phyloP scores from a whole-genome alignment of 2,888 invertebrate genomes.

The Lepidonotus clava region DNA sequence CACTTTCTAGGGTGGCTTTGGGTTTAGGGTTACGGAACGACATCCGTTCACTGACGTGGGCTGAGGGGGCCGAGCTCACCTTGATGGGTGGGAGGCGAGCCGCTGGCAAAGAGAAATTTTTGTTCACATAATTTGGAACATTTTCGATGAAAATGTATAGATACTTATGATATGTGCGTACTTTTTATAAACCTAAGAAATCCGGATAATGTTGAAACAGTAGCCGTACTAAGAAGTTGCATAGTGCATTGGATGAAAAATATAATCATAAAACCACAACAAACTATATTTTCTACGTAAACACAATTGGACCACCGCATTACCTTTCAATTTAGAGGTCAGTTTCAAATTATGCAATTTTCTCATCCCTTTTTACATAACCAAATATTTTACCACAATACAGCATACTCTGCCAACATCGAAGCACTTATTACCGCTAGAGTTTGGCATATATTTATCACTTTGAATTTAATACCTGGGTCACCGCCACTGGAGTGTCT shows the following conservation, averaged over 20 bases:
- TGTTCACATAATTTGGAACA: too few species aligned
- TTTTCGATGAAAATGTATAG: too few species aligned
- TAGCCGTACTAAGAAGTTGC: too few species aligned
- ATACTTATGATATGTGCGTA: too few species aligned
- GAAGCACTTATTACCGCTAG: background rate
- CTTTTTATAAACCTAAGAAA: too few species aligned
- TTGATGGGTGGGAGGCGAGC: slow-evolving; percentile 51
- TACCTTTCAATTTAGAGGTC: too few species aligned
- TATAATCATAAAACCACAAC: too few species aligned
- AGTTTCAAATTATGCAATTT: too few species aligned
- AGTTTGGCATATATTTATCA: background rate
- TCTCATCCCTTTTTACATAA: background rate
- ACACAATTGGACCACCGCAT: too few species aligned
- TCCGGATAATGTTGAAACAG: too few species aligned
- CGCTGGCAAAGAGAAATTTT: slow-evolving; percentile 12
- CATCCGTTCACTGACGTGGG: slow-evolving; percentile 18
- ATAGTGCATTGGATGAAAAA: too few species aligned
- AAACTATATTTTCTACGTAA: background rate
- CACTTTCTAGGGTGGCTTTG: slow-evolving; percentile 44
- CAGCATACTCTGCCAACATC: background rate
- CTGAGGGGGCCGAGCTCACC: slow-evolving; percentile 31
- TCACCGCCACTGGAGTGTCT: slow-evolving; percentile 22
- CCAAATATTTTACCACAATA: background rate
- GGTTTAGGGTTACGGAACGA: slow-evolving; percentile 38
- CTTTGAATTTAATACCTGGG: slow-evolving; percentile 31